These are phyloP conservation scores for Megaptera novaeangliae DNA, from an alignment of 2,113 vertebrate species.

Conservation along the genomic window DNA sequence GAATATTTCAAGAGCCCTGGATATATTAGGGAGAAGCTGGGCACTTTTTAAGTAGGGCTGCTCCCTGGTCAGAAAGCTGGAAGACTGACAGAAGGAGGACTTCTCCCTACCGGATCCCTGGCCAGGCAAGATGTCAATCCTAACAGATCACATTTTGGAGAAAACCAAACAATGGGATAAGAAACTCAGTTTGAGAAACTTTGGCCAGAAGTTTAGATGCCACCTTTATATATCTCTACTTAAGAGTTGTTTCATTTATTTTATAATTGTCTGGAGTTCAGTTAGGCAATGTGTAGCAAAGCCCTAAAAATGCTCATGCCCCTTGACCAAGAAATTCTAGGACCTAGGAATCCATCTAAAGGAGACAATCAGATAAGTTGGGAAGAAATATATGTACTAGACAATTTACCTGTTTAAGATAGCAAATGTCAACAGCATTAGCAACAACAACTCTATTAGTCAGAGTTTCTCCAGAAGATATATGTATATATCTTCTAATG, in stretches of 20 bases:
- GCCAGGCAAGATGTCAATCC: not conserved
- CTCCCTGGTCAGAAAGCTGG: not conserved
- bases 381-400: not conserved
- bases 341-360: not conserved
- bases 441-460: not conserved
- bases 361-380: not conserved
- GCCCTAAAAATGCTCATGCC: not conserved
- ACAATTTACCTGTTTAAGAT: not conserved
- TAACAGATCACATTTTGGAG: not conserved
- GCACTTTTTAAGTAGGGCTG: not conserved
- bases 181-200: not conserved
- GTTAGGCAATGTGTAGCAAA: not conserved
- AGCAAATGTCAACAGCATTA: not conserved
- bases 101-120: not conserved
- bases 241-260: not conserved
- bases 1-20: not conserved
- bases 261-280: not conserved
- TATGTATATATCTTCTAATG: not conserved
- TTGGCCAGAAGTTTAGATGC: not conserved
- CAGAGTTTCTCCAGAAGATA: not conserved
- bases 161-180: not conserved
- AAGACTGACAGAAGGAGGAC: not conserved
- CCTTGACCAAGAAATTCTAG: not conserved
- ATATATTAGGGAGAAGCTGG: not conserved
- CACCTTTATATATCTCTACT: not conserved